These are phyloP conservation scores for Cynodonichthys magdalenae DNA, from an alignment of 2,797 vertebrate genomes.

Conservation along the genomic window DNA sequence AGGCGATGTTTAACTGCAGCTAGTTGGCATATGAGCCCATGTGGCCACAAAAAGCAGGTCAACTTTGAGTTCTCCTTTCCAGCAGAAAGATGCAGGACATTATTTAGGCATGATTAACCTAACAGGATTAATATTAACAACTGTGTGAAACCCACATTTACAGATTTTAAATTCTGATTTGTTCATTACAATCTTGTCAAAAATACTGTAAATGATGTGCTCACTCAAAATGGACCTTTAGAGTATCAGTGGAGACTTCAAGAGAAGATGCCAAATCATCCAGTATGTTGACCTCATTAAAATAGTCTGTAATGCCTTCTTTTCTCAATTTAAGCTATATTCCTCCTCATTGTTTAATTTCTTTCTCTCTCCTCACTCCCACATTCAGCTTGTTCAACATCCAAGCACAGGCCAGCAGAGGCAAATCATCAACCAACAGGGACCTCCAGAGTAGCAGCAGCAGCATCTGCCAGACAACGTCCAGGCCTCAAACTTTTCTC, in stretches of 20 bases:
- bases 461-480: slow-evolving; percentile 55
- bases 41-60: slow-evolving; percentile 6
- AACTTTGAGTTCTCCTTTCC: slow-evolving; percentile 5
- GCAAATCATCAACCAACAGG: slow-evolving; percentile 55
- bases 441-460: slow-evolving; percentile 47
- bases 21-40: slow-evolving; percentile 6
- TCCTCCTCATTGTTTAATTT: slow-evolving; percentile 11
- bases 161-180: neutral
- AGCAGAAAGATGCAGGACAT: neutral
- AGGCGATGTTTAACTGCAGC: neutral
- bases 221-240: neutral
- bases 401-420: slow-evolving; percentile 56
- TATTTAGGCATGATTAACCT: slow-evolving; percentile 10
- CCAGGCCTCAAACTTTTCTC: slow-evolving; percentile 71
- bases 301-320: slow-evolving; percentile 5
- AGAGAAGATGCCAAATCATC: slow-evolving; percentile 18
- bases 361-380: slow-evolving; percentile 18
- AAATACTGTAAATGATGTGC: neutral
- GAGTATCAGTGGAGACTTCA: slow-evolving; percentile 1
- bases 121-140: slow-evolving; percentile 6
- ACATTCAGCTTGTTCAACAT: slow-evolving; percentile 75
- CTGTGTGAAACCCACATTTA: slow-evolving; percentile 13
- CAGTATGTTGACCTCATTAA: slow-evolving; percentile 8
- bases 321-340: slow-evolving; percentile 5
- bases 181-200: neutral